Evolutionary conservation across 2,888 invertebrate genomes (phyloP).

Genomic region (Melitaea athalia): DNA sequence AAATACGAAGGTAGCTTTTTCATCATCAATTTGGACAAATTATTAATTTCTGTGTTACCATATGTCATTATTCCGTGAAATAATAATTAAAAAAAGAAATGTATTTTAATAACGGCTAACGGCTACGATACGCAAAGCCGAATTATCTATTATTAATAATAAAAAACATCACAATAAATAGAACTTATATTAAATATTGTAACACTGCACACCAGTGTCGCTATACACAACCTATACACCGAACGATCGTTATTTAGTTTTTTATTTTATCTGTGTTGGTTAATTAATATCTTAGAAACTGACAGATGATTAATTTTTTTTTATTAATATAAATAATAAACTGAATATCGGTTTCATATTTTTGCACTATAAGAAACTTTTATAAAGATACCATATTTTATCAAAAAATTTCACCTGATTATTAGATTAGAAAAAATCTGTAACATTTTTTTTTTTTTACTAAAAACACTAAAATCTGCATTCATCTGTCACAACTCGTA

Average conservation of each 20-base stretch:
- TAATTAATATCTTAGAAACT: constrained; percentile 5
- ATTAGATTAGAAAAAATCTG: too few relatives aligned
- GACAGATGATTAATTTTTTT: constrained; percentile 17
- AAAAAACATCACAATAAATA: constrained; percentile 71
- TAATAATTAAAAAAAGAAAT: not conserved
- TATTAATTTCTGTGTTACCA: not conserved
- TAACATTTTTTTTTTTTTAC: too few relatives aligned
- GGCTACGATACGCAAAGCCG: constrained; percentile 11
- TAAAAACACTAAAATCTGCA: not conserved
- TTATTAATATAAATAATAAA: not conserved
- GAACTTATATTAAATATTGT: constrained; percentile 58
- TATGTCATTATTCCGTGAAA: constrained; percentile 1
- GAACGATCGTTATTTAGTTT: constrained; percentile 18
- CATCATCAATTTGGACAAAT: not conserved
- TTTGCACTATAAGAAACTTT: too few relatives aligned
- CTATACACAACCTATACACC: constrained; percentile 63
- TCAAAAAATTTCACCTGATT: too few relatives aligned
- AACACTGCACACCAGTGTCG: constrained; percentile 51
- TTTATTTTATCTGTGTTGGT: constrained; percentile 11
- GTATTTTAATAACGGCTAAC: constrained; percentile 7
- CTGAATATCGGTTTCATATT: not conserved
- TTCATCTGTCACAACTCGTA: constrained; percentile 20
- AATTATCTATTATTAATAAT: constrained; percentile 42
- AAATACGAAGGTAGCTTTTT: not conserved
- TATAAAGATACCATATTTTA: too few relatives aligned